A percentile compares a stretch with the other conserved stretches of the same genome.
Conservation (phyloP, 2,797 vertebrate species). For the Myripristis murdjan region DNA sequence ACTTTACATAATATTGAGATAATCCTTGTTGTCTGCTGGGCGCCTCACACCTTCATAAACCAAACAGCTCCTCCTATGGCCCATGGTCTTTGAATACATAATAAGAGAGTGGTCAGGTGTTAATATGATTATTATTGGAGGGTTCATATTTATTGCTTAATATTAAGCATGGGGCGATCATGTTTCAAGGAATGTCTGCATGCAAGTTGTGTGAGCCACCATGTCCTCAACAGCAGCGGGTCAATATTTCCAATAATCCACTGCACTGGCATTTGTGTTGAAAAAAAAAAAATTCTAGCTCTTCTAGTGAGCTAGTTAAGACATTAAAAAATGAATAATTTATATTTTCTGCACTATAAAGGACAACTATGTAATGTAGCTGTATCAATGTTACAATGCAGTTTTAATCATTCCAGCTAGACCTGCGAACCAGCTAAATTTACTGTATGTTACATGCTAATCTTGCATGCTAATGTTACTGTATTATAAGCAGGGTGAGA, state of each 20-base stretch:
- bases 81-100: constrained; percentile 4
- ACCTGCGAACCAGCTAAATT: neutral
- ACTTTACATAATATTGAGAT: constrained; percentile 19
- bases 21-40: neutral
- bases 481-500: constrained; percentile 26
- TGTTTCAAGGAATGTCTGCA: constrained; percentile 35
- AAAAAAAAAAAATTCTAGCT: neutral
- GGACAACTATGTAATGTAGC: too few species aligned
- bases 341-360: neutral
- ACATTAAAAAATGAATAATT: too few species aligned
- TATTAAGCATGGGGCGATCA: constrained; percentile 26
- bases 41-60: constrained; percentile 20
- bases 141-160: constrained; percentile 55
- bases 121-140: constrained; percentile 34
- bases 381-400: too few species aligned
- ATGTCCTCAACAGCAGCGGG: constrained; percentile 43
- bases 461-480: constrained; percentile 18
- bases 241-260: constrained; percentile 80
- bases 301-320: neutral
- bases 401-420: neutral
- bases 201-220: constrained; percentile 52
- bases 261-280: constrained; percentile 74
- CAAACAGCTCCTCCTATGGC: constrained; percentile 4
- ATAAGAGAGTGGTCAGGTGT: constrained; percentile 7
- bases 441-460: constrained; percentile 5